These are phyloP conservation scores for Heterodera filipjevi DNA, from an alignment of 2,888 invertebrate genomes.

Conservation along the genomic window DNA sequence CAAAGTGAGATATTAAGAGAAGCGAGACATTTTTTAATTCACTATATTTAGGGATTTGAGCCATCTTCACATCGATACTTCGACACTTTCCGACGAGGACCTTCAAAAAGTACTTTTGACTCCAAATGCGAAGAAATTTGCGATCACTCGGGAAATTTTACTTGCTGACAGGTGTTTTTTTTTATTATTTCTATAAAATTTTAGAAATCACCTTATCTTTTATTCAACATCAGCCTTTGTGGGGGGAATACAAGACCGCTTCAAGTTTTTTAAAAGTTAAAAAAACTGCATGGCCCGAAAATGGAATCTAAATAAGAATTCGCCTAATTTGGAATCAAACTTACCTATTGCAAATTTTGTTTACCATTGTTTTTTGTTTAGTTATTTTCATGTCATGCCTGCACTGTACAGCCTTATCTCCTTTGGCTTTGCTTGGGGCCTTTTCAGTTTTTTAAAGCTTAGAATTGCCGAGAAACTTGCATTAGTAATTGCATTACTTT, in stretches of 20 bases:
- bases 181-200: background rate
- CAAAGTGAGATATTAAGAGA: background rate
- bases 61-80: slow-evolving; percentile 8
- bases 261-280: too few relatives aligned
- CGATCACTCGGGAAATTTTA: slow-evolving; percentile 13
- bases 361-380: background rate
- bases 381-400: background rate
- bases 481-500: background rate
- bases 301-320: too few relatives aligned
- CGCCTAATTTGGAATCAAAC: too few relatives aligned
- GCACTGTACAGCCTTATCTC: background rate
- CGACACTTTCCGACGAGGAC: slow-evolving; percentile 19
- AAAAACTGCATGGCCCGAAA: too few relatives aligned
- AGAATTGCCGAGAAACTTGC: background rate
- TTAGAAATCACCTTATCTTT: background rate
- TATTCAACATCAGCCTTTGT: too few relatives aligned
- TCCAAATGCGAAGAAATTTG: slow-evolving; percentile 29
- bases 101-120: slow-evolving; percentile 13
- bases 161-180: slow-evolving; percentile 13
- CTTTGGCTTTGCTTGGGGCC: background rate
- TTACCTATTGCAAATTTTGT: background rate
- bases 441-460: background rate
- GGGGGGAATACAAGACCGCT: too few relatives aligned
- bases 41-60: background rate
- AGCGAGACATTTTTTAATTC: background rate